These are phyloP conservation scores for Calameuta idolon DNA, from an alignment of 2,888 invertebrate species.

Conservation along the genomic window DNA sequence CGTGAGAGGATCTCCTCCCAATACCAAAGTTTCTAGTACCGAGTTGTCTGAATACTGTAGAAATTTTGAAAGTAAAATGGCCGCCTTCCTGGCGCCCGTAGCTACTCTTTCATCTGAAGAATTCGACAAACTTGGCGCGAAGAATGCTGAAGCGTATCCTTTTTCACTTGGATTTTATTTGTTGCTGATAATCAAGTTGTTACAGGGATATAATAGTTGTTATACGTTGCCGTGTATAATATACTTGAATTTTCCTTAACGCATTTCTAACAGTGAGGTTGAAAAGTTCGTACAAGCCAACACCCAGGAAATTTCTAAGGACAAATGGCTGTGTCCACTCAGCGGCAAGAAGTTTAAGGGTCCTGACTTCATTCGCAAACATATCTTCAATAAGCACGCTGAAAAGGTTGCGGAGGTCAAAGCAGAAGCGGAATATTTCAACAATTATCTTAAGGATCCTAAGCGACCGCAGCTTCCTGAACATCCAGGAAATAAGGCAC, in stretches of 20 bases:
- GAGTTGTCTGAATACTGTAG: slow-evolving; percentile 82
- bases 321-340: slow-evolving; percentile 98
- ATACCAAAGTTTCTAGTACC: slow-evolving; percentile 80
- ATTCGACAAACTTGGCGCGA: slow-evolving; percentile 85
- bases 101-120: slow-evolving; percentile 81
- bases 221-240: background rate
- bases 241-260: slow-evolving; percentile 35
- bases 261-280: slow-evolving; percentile 72
- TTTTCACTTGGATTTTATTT: slow-evolving; percentile 26
- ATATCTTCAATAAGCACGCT: slow-evolving; percentile 96
- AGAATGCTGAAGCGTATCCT: slow-evolving; percentile 75
- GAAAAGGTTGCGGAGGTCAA: slow-evolving; percentile 98
- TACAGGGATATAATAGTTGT: background rate
- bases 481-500: slow-evolving; percentile 75
- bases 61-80: slow-evolving; percentile 91
- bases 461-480: slow-evolving; percentile 95
- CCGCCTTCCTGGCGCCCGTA: slow-evolving; percentile 85
- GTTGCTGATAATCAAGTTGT: background rate
- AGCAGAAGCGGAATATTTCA: slow-evolving; percentile 97
- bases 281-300: slow-evolving; percentile 97
- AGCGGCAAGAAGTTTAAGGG: slow-evolving; percentile 99
- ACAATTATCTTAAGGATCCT: slow-evolving; percentile 94
- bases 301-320: slow-evolving; percentile 96
- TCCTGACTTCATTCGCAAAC: slow-evolving; percentile 98
- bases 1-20: slow-evolving; percentile 89